phyloP scores from a whole-genome alignment of 2,888 invertebrate genomes.

The Linnaemya tessellans region DNA sequence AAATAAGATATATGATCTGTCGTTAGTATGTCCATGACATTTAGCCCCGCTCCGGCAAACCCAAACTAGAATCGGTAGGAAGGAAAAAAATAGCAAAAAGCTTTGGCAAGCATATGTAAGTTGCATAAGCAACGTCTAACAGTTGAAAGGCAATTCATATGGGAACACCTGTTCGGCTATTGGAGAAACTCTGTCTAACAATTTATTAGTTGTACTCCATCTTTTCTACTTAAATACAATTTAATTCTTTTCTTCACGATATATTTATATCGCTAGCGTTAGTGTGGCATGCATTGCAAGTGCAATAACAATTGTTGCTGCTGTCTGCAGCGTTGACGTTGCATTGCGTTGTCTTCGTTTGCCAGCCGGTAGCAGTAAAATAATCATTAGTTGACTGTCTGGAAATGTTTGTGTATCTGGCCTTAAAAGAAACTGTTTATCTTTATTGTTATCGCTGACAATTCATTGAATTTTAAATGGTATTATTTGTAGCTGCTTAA shows the following conservation, averaged over 20 bases:
- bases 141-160: conserved; percentile 57
- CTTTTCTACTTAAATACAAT: conserved; percentile 62
- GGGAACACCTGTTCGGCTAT: conserved; percentile 64
- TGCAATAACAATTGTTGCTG: conserved; percentile 66
- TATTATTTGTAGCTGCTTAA: conserved; percentile 5
- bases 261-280: neutral
- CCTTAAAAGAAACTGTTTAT: conserved; percentile 78
- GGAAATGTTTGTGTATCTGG: conserved; percentile 66
- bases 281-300: conserved; percentile 26
- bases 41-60: conserved; percentile 5
- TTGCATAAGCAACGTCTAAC: conserved; percentile 6
- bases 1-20: conserved; percentile 70
- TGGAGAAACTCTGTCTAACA: conserved; percentile 53
- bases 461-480: conserved; percentile 59
- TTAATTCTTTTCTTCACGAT: conserved; percentile 19
- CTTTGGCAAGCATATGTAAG: conserved; percentile 61
- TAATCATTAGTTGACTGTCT: conserved; percentile 72
- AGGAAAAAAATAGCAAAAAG: conserved; percentile 33
- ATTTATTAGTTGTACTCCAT: conserved; percentile 65
- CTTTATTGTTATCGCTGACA: conserved; percentile 67
- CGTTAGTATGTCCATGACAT: conserved; percentile 64
- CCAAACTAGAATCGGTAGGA: neutral
- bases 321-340: conserved; percentile 20
- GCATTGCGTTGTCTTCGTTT: conserved; percentile 28
- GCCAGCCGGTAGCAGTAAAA: conserved; percentile 49